A percentile compares a stretch with the other conserved stretches of the same genome.
phyloP scores from a whole-genome alignment of 1,140 invertebrate species.

The Gonatopus flavifemur region DNA sequence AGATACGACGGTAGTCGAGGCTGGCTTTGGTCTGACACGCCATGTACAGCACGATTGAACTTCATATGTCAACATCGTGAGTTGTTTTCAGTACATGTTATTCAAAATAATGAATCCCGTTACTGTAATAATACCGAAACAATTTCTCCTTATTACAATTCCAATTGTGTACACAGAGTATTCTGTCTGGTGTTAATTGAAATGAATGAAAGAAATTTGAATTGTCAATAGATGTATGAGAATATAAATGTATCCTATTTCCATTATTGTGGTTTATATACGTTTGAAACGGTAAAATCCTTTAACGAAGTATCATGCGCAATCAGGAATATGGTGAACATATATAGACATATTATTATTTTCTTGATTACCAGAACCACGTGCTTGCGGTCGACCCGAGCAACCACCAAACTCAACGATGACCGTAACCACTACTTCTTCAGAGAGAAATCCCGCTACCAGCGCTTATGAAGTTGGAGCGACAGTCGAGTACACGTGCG shows the following conservation, averaged over 20 bases:
- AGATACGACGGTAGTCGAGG: conserved; percentile 90
- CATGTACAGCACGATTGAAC: conserved; percentile 82
- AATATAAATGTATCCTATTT: no score
- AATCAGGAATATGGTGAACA: no score
- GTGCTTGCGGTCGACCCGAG: conserved; percentile 86
- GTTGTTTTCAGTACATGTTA: conserved; percentile 54
- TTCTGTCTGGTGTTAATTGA: no score
- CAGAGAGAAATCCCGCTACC: conserved; percentile 46
- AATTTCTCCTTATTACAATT: neutral
- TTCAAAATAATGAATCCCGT: conserved; percentile 5
- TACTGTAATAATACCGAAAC: neutral
- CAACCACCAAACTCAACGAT: conserved; percentile 93
- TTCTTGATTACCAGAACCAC: conserved; percentile 72
- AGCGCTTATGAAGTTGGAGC: conserved; percentile 80
- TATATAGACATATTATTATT: no score
- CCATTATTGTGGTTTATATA: no score
- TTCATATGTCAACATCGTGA: conserved; percentile 94
- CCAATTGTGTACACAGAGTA: no score
- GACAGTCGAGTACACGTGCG: conserved; percentile 84
- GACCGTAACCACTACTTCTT: conserved; percentile 55
- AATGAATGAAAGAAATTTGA: no score
- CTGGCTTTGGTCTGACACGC: conserved; percentile 93
- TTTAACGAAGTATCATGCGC: no score
- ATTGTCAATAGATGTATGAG: no score
- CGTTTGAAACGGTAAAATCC: no score